These are phyloP conservation scores for Lysiphlebus fabarum DNA, from an alignment of 1,140 invertebrate genomes.

Conservation along the genomic window DNA sequence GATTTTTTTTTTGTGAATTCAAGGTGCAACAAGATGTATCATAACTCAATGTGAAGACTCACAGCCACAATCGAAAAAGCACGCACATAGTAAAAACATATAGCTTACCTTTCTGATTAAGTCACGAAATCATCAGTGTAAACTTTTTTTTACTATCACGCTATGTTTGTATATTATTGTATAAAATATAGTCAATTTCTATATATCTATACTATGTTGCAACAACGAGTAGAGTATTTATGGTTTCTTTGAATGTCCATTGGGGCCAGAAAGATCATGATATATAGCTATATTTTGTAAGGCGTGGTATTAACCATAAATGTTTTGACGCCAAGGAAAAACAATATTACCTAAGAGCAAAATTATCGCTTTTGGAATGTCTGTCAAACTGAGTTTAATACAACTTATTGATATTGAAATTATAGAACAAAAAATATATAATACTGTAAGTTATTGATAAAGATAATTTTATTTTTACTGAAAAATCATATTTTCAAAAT, in stretches of 20 bases:
- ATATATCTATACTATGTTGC: neutral
- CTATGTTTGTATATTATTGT: neutral
- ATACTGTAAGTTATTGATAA: too few species aligned
- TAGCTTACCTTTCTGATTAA: conserved; percentile 33
- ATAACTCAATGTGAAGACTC: conserved; percentile 25
- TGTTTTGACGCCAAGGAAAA: conserved; percentile 19
- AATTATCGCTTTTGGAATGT: too few species aligned
- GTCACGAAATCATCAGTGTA: conserved; percentile 31
- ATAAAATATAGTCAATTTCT: neutral
- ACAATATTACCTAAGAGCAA: too few species aligned
- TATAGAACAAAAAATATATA: too few species aligned
- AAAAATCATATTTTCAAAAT: too few species aligned
- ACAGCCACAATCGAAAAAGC: neutral
- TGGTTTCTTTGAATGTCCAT: conserved; percentile 10
- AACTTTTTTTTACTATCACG: conserved; percentile 1
- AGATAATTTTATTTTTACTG: too few species aligned
- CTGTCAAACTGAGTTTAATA: too few species aligned
- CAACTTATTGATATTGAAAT: too few species aligned
- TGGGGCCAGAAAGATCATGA: conserved; percentile 3
- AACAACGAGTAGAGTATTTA: conserved; percentile 10
- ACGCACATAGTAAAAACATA: conserved; percentile 21
- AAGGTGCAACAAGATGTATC: neutral
- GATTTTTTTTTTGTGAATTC: too few species aligned
- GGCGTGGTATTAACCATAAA: conserved; percentile 11
- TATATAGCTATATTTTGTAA: conserved; percentile 12